Percentiles rank a stretch among this genome's conserved stretches.
Evolutionary conservation across 2,113 vertebrate species (phyloP).

Genomic region (Strigops habroptila): DNA sequence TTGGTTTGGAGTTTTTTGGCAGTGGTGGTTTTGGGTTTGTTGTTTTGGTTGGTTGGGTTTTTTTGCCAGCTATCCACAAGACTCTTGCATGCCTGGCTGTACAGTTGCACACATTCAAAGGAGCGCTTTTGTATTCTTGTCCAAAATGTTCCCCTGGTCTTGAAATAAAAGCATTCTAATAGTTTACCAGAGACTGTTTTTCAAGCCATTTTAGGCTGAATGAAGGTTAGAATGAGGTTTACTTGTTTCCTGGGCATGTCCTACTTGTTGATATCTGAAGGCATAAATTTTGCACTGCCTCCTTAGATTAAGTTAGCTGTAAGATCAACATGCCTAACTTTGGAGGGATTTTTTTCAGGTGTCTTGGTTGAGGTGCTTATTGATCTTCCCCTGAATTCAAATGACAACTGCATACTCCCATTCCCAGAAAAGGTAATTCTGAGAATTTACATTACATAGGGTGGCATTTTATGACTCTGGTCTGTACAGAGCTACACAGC

Average conservation of each 20-base stretch:
- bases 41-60: rapidly evolving
- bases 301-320: background rate
- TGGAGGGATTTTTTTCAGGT: background rate
- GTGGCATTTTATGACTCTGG: background rate
- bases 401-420: background rate
- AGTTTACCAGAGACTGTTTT: background rate
- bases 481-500: background rate
- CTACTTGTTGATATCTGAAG: background rate
- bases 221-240: background rate
- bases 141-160: background rate
- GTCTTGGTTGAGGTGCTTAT: background rate
- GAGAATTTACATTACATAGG: background rate
- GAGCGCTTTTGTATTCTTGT: background rate
- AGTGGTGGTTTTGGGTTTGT: background rate
- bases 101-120: background rate
- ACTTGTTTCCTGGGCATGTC: background rate
- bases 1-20: background rate
- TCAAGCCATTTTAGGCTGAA: background rate
- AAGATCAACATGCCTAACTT: background rate
- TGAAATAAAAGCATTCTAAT: background rate
- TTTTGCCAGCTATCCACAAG: background rate
- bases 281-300: background rate
- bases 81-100: background rate
- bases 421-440: background rate
- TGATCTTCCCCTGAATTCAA: background rate